Conservation (phyloP, 2,113 vertebrate species). For the Malurus elegans region DNA sequence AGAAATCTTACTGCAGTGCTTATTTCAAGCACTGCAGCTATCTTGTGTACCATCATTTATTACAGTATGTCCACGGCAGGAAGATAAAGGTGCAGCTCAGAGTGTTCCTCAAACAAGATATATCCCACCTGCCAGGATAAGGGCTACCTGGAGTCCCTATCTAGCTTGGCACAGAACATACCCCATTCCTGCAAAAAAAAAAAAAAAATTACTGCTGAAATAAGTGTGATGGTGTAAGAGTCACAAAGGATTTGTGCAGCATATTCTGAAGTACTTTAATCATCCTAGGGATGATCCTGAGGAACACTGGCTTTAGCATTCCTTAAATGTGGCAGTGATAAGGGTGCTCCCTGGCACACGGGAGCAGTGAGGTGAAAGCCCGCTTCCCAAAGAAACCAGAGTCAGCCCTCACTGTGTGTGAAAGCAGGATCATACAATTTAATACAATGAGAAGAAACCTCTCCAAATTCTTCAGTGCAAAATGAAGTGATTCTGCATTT, state of each 20-base stretch:
- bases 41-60: background rate
- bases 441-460: background rate
- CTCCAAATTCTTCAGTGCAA: background rate
- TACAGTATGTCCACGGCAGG: background rate
- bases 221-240: background rate
- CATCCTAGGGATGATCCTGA: background rate
- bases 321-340: background rate
- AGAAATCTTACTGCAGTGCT: background rate
- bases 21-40: background rate
- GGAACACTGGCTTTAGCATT: background rate
- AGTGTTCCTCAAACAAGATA: background rate
- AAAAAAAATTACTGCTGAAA: background rate
- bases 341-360: background rate
- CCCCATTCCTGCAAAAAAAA: background rate
- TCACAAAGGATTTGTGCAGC: background rate
- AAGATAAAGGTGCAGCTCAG: background rate
- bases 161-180: background rate
- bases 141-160: background rate
- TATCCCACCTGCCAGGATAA: background rate
- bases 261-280: background rate
- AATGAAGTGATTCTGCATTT: background rate
- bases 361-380: background rate
- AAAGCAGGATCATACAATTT: background rate
- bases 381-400: background rate
- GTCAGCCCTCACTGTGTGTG: background rate